Conservation (phyloP, 2,888 invertebrate species). For the Bombylius discolor region DNA sequence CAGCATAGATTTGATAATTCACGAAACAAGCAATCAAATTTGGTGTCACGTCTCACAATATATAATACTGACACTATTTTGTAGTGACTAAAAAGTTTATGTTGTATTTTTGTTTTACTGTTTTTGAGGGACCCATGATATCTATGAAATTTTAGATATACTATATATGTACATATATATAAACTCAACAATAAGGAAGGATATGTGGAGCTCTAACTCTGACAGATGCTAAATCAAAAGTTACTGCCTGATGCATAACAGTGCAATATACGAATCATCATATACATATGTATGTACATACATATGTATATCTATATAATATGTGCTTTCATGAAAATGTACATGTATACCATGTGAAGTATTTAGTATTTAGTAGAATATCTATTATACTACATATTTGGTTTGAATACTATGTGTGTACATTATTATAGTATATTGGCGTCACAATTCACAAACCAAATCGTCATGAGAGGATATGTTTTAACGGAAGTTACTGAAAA, state of each 20-base stretch:
- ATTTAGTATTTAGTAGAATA: too few species aligned
- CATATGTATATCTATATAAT: background rate
- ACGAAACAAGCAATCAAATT: conserved; percentile 6
- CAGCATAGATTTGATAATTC: conserved; percentile 4
- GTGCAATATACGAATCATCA: too few species aligned
- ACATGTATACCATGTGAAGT: too few species aligned
- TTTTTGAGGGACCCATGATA: too few species aligned
- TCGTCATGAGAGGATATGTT: conserved; percentile 2
- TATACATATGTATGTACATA: too few species aligned
- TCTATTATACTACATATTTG: too few species aligned
- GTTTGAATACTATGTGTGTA: too few species aligned
- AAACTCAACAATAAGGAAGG: background rate
- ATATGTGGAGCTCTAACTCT: background rate
- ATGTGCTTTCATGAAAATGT: background rate
- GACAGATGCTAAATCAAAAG: background rate
- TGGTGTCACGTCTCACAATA: conserved; percentile 5
- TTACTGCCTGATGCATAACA: too few species aligned
- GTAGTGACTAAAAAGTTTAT: background rate
- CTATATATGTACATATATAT: too few species aligned
- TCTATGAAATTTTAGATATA: too few species aligned
- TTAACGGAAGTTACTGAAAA: conserved; percentile 12
- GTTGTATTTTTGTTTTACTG: background rate
- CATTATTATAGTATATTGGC: background rate
- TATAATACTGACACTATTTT: background rate
- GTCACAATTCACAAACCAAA: background rate